Evolutionary conservation across 2,113 vertebrate species (phyloP), one percentile per base, ranked within the genome.

Genomic region (Zosterops borbonicus): DNA sequence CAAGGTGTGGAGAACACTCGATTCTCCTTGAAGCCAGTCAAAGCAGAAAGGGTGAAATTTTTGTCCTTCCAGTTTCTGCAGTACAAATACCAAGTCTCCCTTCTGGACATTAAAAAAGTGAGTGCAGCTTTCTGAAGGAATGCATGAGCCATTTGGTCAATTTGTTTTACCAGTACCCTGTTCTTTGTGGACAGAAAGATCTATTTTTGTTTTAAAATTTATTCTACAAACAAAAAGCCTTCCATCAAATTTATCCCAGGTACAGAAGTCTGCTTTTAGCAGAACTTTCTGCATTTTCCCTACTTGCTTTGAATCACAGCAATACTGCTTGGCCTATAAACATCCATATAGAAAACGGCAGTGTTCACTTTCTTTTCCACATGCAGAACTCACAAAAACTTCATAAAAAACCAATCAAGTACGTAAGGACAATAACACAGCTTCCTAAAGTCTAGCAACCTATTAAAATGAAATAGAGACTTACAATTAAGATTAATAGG

Each of bases 401-500:
- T 79, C 80, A 49, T 92, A 94, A 80, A 89, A 95, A 96, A 76
- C 12, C 85, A 95, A 78, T 69, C 59, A 92, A 81, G 59, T 89
- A 53, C 78, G 5, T 56, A 91, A 93, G 84, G 93, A 90, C 77
- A 95, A 89, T 89, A 95, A 77, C 59, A 91, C 41, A 74, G 82
- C 41, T 95, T 92, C 93, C 84, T 59, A 64, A 97, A 96, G 90
- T 44, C 60, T 50, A 94, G 44, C 82, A 95, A 44, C 15, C 14
- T 50, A 94, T 87, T 91, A 92, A 64, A 65, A 50, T 81, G 89
- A 96, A 96, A 86, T 79, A 79, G 50, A 74, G 65, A 80, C 56
- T 70, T 93, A 84, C 80, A 92, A 93, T 78, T 90, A 94, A 91
- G 84, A 94, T 96, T 95, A 96, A 97, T 94, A 79, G 44, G n/a